phyloP scores from a whole-genome alignment of 1,140 invertebrate genomes.

The Brachionus angularis region DNA sequence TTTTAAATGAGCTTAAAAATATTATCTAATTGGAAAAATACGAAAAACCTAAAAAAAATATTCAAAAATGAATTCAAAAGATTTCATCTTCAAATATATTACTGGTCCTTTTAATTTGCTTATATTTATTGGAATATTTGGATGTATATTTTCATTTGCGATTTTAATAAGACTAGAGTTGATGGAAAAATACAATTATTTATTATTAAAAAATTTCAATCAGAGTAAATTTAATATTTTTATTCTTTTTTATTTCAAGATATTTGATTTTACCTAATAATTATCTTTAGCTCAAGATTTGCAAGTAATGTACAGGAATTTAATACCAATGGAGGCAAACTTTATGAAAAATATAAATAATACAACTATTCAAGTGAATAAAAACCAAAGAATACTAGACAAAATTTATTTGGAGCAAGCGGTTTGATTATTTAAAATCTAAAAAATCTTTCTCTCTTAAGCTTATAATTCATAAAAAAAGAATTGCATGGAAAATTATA shows the following conservation, averaged over 20 bases:
- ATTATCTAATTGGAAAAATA: background rate
- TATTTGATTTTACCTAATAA: background rate
- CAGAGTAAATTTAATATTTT: background rate
- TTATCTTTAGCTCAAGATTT: no score
- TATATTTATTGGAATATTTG: constrained; percentile 4
- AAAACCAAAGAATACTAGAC: no score
- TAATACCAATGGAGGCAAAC: no score
- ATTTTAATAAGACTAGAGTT: constrained; percentile 14
- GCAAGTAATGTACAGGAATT: no score
- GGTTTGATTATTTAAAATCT: no score
- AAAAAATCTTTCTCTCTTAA: no score
- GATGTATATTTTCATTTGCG: background rate
- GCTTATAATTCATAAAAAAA: background rate
- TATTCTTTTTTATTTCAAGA: background rate
- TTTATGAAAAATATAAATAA: no score
- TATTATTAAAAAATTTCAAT: background rate
- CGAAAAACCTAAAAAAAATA: no score
- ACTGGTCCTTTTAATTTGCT: background rate
- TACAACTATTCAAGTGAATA: no score
- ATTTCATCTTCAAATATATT: constrained; percentile 22
- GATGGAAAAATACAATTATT: background rate
- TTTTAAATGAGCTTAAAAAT: background rate
- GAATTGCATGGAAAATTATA: background rate
- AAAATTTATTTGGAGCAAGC: no score
- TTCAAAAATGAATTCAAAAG: background rate